Percentiles rank a stretch among this genome's conserved stretches.
phyloP scores from a whole-genome alignment of 2,797 vertebrate genomes.

The Pangasius mekongensis region DNA sequence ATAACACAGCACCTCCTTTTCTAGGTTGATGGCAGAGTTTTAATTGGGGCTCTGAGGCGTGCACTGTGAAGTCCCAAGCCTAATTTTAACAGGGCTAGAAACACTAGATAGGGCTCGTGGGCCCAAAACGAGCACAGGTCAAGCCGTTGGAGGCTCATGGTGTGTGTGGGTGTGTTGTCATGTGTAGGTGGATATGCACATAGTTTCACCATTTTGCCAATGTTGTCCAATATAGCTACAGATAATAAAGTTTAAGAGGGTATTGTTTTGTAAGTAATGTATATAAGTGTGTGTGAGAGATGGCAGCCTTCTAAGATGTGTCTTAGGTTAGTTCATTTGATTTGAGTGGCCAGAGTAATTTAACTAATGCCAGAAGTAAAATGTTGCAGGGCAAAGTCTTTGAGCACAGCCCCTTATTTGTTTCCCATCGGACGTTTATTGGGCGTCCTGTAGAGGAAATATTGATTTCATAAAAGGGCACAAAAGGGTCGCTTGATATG shows the following conservation, averaged over 20 bases:
- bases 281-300: neutral
- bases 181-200: constrained; percentile 1
- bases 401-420: constrained; percentile 33
- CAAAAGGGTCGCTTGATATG: constrained; percentile 55
- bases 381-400: constrained; percentile 15
- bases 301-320: neutral
- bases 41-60: constrained; percentile 57
- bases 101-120: constrained; percentile 44
- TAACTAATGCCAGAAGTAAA: constrained; percentile 66
- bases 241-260: neutral
- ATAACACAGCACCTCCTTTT: constrained; percentile 39
- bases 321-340: constrained; percentile 29
- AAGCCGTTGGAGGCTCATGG: constrained; percentile 31
- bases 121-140: constrained; percentile 54
- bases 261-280: neutral
- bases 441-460: constrained; percentile 58
- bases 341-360: constrained; percentile 66
- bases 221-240: neutral
- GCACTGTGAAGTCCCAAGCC: constrained; percentile 46
- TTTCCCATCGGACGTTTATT: constrained; percentile 56
- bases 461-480: constrained; percentile 75
- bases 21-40: constrained; percentile 49
- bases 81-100: constrained; percentile 55
- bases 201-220: neutral
- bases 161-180: constrained; percentile 10